Base-by-base conservation (phyloP, 2,888 invertebrate species). In the Lutraria lutraria region DNA sequence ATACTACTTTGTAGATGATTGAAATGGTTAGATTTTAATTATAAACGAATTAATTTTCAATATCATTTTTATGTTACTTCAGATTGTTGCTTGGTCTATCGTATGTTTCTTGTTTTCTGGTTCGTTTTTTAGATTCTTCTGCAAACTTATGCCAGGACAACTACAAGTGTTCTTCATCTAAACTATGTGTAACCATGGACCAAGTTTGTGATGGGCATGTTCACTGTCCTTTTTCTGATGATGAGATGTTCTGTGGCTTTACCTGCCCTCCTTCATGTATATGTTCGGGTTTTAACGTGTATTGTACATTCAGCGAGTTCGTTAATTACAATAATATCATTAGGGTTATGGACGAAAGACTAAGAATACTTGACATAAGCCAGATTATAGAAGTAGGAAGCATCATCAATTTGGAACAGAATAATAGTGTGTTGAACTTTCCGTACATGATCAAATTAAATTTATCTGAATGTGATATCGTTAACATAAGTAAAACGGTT, bases 221-320 rank as follows among this genome's bases (percentile, higher is more conserved):
- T 15, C 90, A 93, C 8, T 94, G 94, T 88, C 88, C 88, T 0
- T 29, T 76, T 6, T 72, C 86, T 0, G 94, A 94, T 25, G 94
- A 94, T 84, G 94, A 94, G 86, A 54, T 72, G 25, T 54, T 88
- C 25, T 94, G 94, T 81, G 54, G 87, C 21, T 21, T 76, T 15
- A 54, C 25, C 0, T 93, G 93, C 81, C 90, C 91, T 8, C 21
- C 21, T 4, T 83, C 80, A 10, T 92, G 92, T 79, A 19, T 25
- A 0, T 85, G 85, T 60, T 31, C 29, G 0, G 92, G 90, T 12
- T 79, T 86, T 15, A 76, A 86, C 1, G 79, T 85, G 10, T 54
- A 81, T n/a, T 93, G 93, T 80, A 25, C 52, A 0, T 31, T 13
- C n/a, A n/a, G 8, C n/a, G 0, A 21, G 21, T 15, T 19, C 8